These are phyloP conservation scores for Netelia virgata DNA, from an alignment of 2,888 invertebrate species.

Conservation along the genomic window DNA sequence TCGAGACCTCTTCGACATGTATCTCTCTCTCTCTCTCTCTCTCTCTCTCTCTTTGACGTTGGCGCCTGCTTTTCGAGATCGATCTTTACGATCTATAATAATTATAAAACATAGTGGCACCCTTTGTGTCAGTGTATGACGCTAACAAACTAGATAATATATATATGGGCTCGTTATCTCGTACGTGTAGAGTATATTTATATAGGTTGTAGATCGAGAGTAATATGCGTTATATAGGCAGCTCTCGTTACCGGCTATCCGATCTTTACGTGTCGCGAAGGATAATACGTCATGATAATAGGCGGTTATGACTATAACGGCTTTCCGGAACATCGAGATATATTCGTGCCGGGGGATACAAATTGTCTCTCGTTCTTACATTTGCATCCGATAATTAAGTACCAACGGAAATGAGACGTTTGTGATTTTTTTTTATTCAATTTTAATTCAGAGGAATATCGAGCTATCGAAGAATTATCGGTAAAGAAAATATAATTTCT, in stretches of 20 bases:
- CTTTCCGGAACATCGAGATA: background rate
- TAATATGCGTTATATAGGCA: background rate
- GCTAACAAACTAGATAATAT: conserved; percentile 26
- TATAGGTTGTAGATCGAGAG: background rate
- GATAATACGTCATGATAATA: conserved; percentile 47
- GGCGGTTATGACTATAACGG: conserved; percentile 1
- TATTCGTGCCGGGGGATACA: background rate
- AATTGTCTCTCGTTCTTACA: background rate
- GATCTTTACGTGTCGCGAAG: conserved; percentile 23
- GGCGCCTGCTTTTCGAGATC: conserved; percentile 66
- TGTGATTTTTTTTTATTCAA: background rate
- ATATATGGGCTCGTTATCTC: background rate
- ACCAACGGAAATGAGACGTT: background rate
- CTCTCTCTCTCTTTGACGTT: conserved; percentile 34
- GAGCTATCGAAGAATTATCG: no score
- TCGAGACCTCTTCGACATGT: conserved; percentile 13
- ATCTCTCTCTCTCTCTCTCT: background rate
- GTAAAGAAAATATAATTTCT: no score
- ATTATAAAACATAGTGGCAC: conserved; percentile 71
- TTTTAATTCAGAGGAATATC: background rate
- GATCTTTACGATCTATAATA: conserved; percentile 68
- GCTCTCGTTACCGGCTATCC: background rate
- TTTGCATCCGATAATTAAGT: background rate
- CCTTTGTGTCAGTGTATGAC: conserved; percentile 68
- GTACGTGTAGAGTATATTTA: background rate